phyloP scores from a whole-genome alignment of 2,113 vertebrate genomes.

The Pterocles burchelli region DNA sequence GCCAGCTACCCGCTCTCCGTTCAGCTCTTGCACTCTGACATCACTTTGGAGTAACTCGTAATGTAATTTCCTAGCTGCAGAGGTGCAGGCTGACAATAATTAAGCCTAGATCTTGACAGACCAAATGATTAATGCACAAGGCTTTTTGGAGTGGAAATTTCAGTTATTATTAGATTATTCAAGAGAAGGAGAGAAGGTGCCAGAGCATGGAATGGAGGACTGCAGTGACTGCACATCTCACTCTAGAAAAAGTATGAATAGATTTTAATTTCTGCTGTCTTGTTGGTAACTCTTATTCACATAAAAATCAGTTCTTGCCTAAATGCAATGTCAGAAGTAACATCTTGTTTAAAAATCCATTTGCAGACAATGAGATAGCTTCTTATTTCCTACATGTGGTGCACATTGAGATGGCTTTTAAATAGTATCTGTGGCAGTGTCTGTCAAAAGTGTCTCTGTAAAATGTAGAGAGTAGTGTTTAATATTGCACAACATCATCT shows the following conservation, averaged over 20 bases:
- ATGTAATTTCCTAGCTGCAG: slow-evolving; percentile 38
- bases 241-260: slow-evolving; percentile 15
- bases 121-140: slow-evolving; percentile 48
- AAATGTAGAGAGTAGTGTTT: not conserved
- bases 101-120: slow-evolving; percentile 31
- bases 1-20: not conserved
- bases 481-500: not conserved
- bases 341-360: not conserved
- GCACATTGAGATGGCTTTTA: not conserved
- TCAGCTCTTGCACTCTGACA: not conserved
- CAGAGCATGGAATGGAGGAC: not conserved
- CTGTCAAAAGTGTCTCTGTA: not conserved
- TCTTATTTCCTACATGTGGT: not conserved
- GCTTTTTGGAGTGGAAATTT: slow-evolving; percentile 56
- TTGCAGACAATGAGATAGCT: not conserved
- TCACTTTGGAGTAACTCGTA: slow-evolving; percentile 21
- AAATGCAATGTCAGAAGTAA: not conserved
- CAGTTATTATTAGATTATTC: slow-evolving; percentile 39
- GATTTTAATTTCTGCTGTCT: slow-evolving; percentile 36
- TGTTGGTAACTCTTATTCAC: not conserved
- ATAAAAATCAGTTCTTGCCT: not conserved
- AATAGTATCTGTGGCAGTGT: not conserved
- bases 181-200: slow-evolving; percentile 2
- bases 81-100: slow-evolving; percentile 46
- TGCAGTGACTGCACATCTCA: not conserved